Conservation (phyloP, 1,140 invertebrate genomes). For the Sinonovacula constricta region DNA sequence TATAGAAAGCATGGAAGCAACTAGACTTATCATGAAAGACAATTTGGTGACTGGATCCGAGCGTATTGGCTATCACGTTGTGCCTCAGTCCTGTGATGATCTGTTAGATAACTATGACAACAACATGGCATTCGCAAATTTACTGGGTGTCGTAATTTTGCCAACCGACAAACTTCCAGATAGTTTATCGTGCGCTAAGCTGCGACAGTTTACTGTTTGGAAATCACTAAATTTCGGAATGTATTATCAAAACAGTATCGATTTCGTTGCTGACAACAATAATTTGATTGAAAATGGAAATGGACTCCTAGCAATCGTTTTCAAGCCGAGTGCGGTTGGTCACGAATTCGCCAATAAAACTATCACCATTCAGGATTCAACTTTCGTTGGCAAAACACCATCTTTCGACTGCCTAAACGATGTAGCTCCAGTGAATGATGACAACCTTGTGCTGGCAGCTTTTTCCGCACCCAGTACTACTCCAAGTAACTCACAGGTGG, state of each 20-base stretch:
- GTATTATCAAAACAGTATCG: conserved; percentile 59
- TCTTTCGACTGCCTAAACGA: conserved; percentile 40
- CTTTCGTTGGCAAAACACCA: conserved; percentile 61
- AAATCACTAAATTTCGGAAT: conserved; percentile 68
- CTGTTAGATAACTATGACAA: conserved; percentile 52
- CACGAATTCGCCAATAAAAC: conserved; percentile 60
- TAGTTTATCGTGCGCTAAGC: conserved; percentile 39
- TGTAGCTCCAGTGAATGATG: conserved; percentile 3
- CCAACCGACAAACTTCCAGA: conserved; percentile 38
- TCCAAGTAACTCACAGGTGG: conserved; percentile 15
- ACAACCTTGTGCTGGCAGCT: conserved; percentile 4
- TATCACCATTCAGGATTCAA: conserved; percentile 52
- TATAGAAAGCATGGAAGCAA: conserved; percentile 60
- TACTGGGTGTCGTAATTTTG: conserved; percentile 57
- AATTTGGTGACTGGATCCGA: conserved; percentile 72
- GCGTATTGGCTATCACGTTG: conserved; percentile 60
- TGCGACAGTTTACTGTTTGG: conserved; percentile 60
- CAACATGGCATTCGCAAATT: conserved; percentile 55
- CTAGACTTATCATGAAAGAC: conserved; percentile 55
- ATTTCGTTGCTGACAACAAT: conserved; percentile 43
- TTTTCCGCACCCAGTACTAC: neutral
- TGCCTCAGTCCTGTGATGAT: conserved; percentile 56
- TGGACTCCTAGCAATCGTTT: conserved; percentile 59
- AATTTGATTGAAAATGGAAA: conserved; percentile 63
- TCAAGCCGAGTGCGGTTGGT: conserved; percentile 54